Base-by-base conservation (phyloP, 2,888 invertebrate genomes). In the Brenthis hecate region DNA sequence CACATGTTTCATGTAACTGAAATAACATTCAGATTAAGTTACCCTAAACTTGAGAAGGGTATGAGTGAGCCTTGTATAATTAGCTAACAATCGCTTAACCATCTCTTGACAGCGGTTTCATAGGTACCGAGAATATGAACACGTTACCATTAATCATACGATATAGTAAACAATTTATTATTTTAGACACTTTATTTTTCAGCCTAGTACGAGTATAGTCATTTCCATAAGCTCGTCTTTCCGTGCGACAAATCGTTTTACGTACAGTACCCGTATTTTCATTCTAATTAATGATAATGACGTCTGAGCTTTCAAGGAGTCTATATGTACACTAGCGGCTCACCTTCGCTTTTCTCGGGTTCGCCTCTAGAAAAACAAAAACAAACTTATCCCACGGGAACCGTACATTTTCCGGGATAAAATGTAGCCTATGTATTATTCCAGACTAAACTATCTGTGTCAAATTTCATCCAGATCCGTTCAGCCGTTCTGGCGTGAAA, bases 71-170 rank as follows among this genome's bases (percentile, higher is more conserved):
- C 55, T 55, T 43, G 19, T 62, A 67, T 65, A 54, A 65, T 64
- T 68, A 65, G 51, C 58, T 32, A 62, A 66, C 48, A 72, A 68
- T 69, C 55, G 62, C 58, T 36, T 67, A 68, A 68, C 62, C 43
- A 58, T 65, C 56, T 56, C 58, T 53, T 48, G 85, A 85, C 82
- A 81, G 76, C 81, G 84, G 84, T 82, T 73, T 84, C 84, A n/a
- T n/a, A n/a, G n/a, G 86, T 77, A 58, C 65, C 57, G 68, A 70
- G 69, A 68, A 71, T 70, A 68, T 65, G 72, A 74, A 71, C 72
- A 71, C 61, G 60, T 71, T 58, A 56, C 69, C 61, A 75, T 75
- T 73, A 74, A 76, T 75, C 73, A 70, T 61, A 61, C 32, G 32
- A 36, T 64, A 28, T 63, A 51, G 71, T 72, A 28, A 72, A 66